Conservation (phyloP, 2,888 invertebrate species). For the Agriopis aurantiaria region DNA sequence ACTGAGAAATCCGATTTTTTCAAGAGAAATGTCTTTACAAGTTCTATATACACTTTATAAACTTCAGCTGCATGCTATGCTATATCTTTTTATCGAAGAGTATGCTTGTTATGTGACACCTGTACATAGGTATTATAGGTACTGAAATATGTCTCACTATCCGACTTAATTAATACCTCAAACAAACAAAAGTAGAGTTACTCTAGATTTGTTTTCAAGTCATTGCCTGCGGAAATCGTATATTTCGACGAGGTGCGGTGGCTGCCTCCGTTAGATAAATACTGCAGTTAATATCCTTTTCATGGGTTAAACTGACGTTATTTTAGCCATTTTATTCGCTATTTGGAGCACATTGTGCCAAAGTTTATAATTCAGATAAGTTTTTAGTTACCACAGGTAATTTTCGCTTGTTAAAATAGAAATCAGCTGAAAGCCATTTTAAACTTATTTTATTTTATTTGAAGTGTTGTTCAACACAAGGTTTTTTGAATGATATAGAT, state of each 20-base stretch:
- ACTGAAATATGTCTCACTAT: not conserved
- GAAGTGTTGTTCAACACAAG: not conserved
- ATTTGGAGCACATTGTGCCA: constrained; percentile 43
- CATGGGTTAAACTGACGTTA: constrained; percentile 57
- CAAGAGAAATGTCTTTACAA: too few species aligned
- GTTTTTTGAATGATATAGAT: too few species aligned
- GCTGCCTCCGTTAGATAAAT: constrained; percentile 58
- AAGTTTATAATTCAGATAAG: constrained; percentile 30
- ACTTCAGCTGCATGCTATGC: too few species aligned
- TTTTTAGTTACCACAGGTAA: constrained; percentile 16
- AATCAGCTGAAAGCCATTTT: not conserved
- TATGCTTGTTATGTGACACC: too few species aligned
- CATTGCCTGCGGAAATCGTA: constrained; percentile 58
- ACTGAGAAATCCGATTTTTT: too few species aligned
- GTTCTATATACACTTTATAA: too few species aligned
- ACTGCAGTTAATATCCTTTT: constrained; percentile 61
- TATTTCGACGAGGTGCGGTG: constrained; percentile 57
- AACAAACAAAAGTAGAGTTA: constrained; percentile 33
- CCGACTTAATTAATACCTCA: not conserved
- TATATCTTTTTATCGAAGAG: too few species aligned
- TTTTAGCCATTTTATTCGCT: constrained; percentile 52
- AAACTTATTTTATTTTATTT: not conserved
- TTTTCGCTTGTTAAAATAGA: constrained; percentile 19
- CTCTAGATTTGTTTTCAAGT: constrained; percentile 55
- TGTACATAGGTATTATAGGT: too few species aligned